A percentile compares a stretch with the other conserved stretches of the same genome.
Conservation (phyloP, 2,888 invertebrate genomes). For the Thera britannica region DNA sequence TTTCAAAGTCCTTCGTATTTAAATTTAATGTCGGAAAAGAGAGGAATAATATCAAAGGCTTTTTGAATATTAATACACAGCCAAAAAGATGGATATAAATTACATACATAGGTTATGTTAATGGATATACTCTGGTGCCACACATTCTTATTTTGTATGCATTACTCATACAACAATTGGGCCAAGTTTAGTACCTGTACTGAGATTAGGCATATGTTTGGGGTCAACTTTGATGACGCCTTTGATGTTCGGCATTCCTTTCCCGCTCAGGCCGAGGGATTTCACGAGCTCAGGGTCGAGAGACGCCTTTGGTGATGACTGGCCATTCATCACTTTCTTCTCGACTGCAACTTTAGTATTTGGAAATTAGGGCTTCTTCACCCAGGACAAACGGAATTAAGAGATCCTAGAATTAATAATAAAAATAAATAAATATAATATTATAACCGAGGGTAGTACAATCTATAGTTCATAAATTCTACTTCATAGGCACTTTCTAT, state of each 20-base stretch:
- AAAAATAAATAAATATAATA: neutral
- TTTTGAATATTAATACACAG: neutral
- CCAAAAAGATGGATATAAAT: neutral
- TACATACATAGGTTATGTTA: neutral
- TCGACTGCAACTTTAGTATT: slow-evolving; percentile 60
- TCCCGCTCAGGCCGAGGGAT: slow-evolving; percentile 78
- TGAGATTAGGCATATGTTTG: slow-evolving; percentile 87
- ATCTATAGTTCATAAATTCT: neutral
- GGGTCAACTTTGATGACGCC: slow-evolving; percentile 91
- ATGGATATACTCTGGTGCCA: neutral
- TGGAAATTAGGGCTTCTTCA: slow-evolving; percentile 15
- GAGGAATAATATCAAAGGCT: neutral
- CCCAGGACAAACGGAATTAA: neutral
- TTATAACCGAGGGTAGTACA: neutral
- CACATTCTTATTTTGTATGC: slow-evolving; percentile 12
- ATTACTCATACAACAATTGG: slow-evolving; percentile 11
- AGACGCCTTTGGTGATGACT: slow-evolving; percentile 75
- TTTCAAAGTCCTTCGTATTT: neutral
- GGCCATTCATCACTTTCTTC: slow-evolving; percentile 79
- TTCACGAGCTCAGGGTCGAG: slow-evolving; percentile 83
- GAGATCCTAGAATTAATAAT: neutral
- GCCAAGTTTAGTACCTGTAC: slow-evolving; percentile 66
- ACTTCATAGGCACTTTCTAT: no score
- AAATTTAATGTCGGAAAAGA: neutral
- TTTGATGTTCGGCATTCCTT: slow-evolving; percentile 85